phyloP scores from a whole-genome alignment of 2,113 vertebrate species.

The Psilopogon haemacephalus region DNA sequence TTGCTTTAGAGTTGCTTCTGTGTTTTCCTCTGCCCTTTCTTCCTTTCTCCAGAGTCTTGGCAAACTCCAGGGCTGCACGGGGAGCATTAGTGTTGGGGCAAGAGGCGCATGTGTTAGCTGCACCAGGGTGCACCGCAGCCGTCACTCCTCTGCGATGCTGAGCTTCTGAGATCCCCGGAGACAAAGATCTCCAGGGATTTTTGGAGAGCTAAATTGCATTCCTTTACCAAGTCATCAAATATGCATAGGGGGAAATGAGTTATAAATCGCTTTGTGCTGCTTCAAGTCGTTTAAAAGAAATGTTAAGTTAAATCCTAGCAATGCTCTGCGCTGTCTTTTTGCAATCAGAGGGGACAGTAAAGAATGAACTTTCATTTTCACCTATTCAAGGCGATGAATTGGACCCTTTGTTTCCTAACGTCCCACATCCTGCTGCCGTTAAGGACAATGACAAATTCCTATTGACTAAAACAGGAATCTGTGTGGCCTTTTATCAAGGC shows the following conservation, averaged over 20 bases:
- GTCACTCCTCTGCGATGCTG: not conserved
- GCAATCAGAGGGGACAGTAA: not conserved
- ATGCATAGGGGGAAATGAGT: not conserved
- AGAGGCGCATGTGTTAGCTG: not conserved
- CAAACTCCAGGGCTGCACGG: not conserved
- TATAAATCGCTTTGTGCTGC: not conserved
- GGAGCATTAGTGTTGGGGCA: not conserved
- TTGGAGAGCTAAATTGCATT: not conserved
- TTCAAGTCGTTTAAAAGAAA: not conserved
- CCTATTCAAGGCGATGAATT: not conserved
- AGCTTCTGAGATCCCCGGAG: not conserved
- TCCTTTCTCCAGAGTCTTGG: not conserved
- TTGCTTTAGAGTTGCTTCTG: not conserved
- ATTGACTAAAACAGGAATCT: not conserved
- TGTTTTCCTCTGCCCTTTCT: not conserved
- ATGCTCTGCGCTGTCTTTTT: not conserved
- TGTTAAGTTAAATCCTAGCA: not conserved
- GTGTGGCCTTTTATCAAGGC: not conserved
- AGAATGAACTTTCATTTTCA: constrained; percentile 1
- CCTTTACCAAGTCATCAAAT: not conserved
- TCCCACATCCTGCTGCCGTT: not conserved
- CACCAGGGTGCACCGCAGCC: not conserved
- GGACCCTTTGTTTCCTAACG: not conserved
- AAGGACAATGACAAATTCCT: not conserved
- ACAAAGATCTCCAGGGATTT: constrained; percentile 10